A percentile compares a stretch with the other conserved stretches of the same genome.
Evolutionary conservation across 2,797 vertebrate species (phyloP).

Genomic region (Cygnus olor): DNA sequence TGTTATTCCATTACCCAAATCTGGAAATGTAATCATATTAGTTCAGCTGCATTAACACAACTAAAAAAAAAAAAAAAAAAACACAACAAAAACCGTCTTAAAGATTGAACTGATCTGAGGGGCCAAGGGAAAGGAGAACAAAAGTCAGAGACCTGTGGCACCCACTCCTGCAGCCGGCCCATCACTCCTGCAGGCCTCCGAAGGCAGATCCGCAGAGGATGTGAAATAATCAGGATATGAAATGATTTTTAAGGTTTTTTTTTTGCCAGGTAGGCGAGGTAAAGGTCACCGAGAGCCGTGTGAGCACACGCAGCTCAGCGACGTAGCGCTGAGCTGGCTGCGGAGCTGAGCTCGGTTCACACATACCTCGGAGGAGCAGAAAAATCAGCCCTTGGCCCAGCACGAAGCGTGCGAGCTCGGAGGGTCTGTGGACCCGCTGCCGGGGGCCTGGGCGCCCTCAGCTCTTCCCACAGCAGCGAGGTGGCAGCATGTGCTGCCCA

Average conservation of each 20-base stretch:
- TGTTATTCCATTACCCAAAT: conserved; percentile 55
- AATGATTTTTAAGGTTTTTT: not conserved
- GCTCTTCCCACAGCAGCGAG: not conserved
- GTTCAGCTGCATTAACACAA: conserved; percentile 59
- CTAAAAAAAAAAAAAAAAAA: not conserved
- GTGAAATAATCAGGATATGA: conserved; percentile 21
- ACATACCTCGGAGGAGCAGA: not conserved
- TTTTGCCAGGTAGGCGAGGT: conserved; percentile 35
- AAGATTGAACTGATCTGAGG: conserved; percentile 5
- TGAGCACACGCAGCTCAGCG: not conserved
- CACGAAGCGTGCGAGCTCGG: not conserved
- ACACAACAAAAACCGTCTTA: not conserved
- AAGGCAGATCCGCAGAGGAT: not conserved
- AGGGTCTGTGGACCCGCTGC: not conserved
- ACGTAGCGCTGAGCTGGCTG: not conserved
- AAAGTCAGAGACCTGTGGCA: conserved; percentile 18
- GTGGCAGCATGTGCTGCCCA: not conserved
- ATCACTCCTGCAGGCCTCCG: rapidly evolving
- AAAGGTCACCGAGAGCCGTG: not conserved
- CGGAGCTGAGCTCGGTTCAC: not conserved
- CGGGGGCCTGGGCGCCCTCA: rapidly evolving
- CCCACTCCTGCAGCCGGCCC: not conserved
- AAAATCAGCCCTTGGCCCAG: not conserved
- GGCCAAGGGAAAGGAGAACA: conserved; percentile 42
- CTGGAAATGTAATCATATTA: conserved; percentile 71